phyloP scores from a whole-genome alignment of 1,140 invertebrate genomes.

The Euura lappo region DNA sequence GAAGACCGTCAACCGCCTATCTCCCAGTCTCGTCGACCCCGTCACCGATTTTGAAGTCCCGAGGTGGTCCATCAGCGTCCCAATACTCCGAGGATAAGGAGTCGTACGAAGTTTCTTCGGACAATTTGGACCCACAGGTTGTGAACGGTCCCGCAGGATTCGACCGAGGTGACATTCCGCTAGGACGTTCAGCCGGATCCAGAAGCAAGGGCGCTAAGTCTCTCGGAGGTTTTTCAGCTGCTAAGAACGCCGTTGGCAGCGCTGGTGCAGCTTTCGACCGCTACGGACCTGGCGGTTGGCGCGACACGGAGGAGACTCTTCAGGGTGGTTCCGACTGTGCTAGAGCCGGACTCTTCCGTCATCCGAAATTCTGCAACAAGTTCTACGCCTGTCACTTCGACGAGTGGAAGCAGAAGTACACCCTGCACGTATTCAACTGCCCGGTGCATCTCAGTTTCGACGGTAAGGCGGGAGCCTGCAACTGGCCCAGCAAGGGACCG shows the following conservation, averaged over 20 bases:
- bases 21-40: constrained; percentile 6
- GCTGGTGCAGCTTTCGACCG: constrained; percentile 55
- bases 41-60: not conserved
- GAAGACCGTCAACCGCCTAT: constrained; percentile 19
- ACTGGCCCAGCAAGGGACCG: constrained; percentile 83
- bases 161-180: not conserved
- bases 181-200: constrained; percentile 10
- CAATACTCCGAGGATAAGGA: not conserved
- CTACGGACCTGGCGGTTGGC: constrained; percentile 60
- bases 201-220: constrained; percentile 16
- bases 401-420: constrained; percentile 77
- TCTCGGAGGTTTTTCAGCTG: constrained; percentile 17
- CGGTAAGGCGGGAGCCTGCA: constrained; percentile 75
- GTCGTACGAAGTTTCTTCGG: not conserved
- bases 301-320: constrained; percentile 60
- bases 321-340: constrained; percentile 73
- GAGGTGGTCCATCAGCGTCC: not conserved
- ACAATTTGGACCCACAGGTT: not conserved
- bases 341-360: constrained; percentile 80
- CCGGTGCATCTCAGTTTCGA: constrained; percentile 83
- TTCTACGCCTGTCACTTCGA: constrained; percentile 88
- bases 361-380: constrained; percentile 83
- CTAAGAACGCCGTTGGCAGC: not conserved
- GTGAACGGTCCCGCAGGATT: not conserved
- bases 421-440: constrained; percentile 81